Evolutionary conservation across 1,140 invertebrate species (phyloP), one percentile per base, ranked within the genome.

Genomic region (Rhopalosiphum maidis): DNA sequence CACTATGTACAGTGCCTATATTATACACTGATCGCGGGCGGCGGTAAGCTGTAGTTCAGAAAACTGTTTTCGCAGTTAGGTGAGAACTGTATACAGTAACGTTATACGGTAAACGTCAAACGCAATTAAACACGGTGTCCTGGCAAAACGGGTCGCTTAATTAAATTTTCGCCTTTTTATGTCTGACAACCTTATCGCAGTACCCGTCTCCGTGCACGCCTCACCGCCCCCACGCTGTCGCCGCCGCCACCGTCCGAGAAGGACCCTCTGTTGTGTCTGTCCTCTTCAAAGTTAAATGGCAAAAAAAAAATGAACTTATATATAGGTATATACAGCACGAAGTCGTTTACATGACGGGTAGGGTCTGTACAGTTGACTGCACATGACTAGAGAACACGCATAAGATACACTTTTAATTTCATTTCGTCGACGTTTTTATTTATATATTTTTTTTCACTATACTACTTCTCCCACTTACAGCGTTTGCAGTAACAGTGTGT

Each of bases 321-420:
- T 46, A 91, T 91, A 48, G n/a, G 46, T 48, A 48, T 37, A 35
- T 82, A 92, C 60, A n/a, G n/a, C 7, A 22, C 30, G 77, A 92
- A 35, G 90, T 92, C 90, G 90, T 92, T 92, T 92, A 83, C 90
- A 83, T 51, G 90, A 51, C 60, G 46, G 48, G 68, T 37, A 48
- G 46, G 46, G 60, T 92, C 89, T 22, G 37, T 37, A 85, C 48
- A 51, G 91, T 93, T 54, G 77, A 85, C 82, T 93, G 91, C 77
- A 83, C 91, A 85, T n/a, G 91, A 54, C 90, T 92, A 92, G 68
- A 92, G 68, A 77, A 92, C 77, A 51, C 43, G 90, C 90, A 82
- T 85, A 93, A 83, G 91, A 93, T 86, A 93, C 77, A 86, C 91
- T 93, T 93, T 93, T 93, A 93, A 93, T 93, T 93, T 93, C 48